Evolutionary conservation across 2,888 invertebrate species (phyloP), one percentile per base, ranked within the genome.

Genomic region (Drosophila ezoana): DNA sequence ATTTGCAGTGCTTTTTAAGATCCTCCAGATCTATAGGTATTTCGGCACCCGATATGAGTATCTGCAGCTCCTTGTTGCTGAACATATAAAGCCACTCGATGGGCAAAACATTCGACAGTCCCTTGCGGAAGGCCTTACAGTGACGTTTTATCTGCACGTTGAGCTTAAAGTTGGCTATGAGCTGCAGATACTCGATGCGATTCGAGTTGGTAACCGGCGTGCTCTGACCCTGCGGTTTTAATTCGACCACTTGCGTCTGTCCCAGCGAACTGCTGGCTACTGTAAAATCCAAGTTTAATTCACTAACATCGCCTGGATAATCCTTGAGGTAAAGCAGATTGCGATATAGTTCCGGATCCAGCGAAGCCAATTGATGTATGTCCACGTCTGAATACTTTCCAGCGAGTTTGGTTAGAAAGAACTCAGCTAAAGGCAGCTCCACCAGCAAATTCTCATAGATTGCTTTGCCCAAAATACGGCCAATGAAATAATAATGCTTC

Each of bases 1-100:
- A 99, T 87, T 95, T 95, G n/a, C 98, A 98, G 91, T 98, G 95
- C 41, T 94, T 93, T 89, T 95, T 95, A 68, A 99, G 93, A 92
- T 99, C 99, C 16, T 95, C 95, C 45, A 99, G 93, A 92, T 99
- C 98, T 38, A 99, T 97, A 52, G 98, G 97, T 76, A 97, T 96
- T 87, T 96, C 97, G 0, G 98, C 98, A 0, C 99, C 99, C 0
- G 99, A 98, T 72, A 99, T 97, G n/a, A 99, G 94, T 61, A 98
- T 96, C 92, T 99, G 98, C 64, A 99, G 93, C 92, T 99, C 99
- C 75, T 97, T 96, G 87, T 98, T 94, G 69, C 96, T 96, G 93
- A 99, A 99, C 95, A 99, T 96, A 62, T 97, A 95, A 76, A 99
- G 93, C 98, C 99, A 99, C 76, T 97, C 96, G 18, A 97, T 93